These are phyloP conservation scores for Lophura nycthemera DNA, from an alignment of 2,113 vertebrate genomes.

Conservation along the genomic window DNA sequence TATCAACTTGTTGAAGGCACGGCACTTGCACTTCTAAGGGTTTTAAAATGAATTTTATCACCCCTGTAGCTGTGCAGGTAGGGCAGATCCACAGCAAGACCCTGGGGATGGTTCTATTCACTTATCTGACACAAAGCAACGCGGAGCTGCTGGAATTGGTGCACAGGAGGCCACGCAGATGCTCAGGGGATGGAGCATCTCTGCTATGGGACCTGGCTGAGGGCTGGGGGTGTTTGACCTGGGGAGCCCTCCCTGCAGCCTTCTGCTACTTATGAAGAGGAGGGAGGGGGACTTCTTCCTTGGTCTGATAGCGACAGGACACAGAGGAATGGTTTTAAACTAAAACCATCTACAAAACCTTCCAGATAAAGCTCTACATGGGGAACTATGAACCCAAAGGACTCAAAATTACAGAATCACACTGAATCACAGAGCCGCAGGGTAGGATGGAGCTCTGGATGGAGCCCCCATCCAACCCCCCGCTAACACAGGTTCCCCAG, in stretches of 20 bases:
- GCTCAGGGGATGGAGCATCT: background rate
- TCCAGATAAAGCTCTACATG: background rate
- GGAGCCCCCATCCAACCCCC: too few species aligned
- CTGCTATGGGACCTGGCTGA: background rate
- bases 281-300: too few species aligned
- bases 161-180: too few species aligned
- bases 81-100: rapidly evolving
- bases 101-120: background rate
- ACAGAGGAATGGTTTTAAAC: too few species aligned
- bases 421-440: too few species aligned
- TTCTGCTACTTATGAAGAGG: background rate
- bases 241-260: background rate
- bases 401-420: background rate
- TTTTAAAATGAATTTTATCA: background rate
- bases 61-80: background rate
- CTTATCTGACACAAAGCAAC: background rate
- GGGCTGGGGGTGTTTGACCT: too few species aligned
- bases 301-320: too few species aligned
- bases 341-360: too few species aligned
- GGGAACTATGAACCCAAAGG: background rate
- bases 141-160: too few species aligned
- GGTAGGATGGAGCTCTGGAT: too few species aligned
- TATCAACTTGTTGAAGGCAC: background rate
- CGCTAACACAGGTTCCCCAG: too few species aligned
- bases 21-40: background rate